phyloP scores from a whole-genome alignment of 2,113 vertebrate genomes.

The Elaphurus davidianus region DNA sequence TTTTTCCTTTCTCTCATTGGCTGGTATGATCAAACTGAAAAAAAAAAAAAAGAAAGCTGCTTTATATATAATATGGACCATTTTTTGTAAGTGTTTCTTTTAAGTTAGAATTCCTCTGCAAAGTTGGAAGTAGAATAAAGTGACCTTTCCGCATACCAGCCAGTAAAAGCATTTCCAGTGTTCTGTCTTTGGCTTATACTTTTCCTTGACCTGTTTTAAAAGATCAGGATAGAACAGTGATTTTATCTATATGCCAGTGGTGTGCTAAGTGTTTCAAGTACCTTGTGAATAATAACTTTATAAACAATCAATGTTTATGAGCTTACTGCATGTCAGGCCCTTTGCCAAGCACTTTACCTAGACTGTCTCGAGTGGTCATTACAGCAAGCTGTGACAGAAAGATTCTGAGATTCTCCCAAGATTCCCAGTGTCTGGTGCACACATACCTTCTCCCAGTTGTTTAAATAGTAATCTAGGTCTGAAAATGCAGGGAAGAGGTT shows the following conservation, averaged over 20 bases:
- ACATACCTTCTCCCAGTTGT: neutral
- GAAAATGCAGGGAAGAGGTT: neutral
- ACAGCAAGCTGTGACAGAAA: neutral
- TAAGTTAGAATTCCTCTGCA: constrained; percentile 30
- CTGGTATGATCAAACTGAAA: neutral
- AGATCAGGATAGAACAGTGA: neutral
- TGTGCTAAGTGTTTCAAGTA: neutral
- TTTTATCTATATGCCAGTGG: neutral
- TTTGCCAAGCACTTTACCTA: neutral
- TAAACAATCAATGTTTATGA: neutral
- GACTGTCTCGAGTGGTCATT: neutral
- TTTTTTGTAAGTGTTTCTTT: constrained; percentile 55
- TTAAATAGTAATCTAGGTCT: neutral
- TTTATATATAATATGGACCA: constrained; percentile 13
- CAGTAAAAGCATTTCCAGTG: neutral
- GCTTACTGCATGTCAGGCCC: neutral
- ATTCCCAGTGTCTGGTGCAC: rapidly evolving
- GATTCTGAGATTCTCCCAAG: neutral
- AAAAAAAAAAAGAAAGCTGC: neutral
- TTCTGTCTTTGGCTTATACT: neutral
- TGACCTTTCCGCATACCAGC: neutral
- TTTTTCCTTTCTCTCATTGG: neutral
- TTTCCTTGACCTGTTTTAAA: constrained; percentile 3
- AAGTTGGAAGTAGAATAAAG: neutral
- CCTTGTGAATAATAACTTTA: neutral